Base-by-base conservation (phyloP, 2,888 invertebrate genomes). In the Mythimna albipuncta region DNA sequence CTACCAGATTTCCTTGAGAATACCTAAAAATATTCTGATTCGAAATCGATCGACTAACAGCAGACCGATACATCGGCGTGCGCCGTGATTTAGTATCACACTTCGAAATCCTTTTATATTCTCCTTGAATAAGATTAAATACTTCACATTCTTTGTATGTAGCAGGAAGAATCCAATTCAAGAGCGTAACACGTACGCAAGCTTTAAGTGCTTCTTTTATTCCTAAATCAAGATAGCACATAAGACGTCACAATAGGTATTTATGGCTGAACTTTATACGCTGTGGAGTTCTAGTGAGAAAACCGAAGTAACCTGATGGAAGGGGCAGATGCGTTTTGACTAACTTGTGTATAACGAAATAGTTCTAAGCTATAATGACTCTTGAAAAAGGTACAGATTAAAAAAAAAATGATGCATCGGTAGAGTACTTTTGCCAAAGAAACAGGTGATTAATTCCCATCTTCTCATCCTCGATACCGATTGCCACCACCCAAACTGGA, bases 81-180 rank as follows among this genome's bases (percentile, higher is more conserved):
- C 47, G 26, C 26, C 32, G 64, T 82, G 72, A 79, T 79, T 82
- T 79, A 82, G 78, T 82, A 71, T 50, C 41, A 69, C 64, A 65
- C 26, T 63, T 26, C 16, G 38, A 63, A 82, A 77, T 77, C 59
- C 82, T 81, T 77, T 77, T 79, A 77, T 81, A 79, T 79, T 79
- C 61, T 64, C n/a, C 68, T 65, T 68, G 78, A 77, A 82, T 77
- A 82, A 79, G 82, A 79, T 82, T 77, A 82, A 82, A 82, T 68
- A 68, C 79, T 77, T 65, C 78, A 63, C 67, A 68, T 82, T 77
- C 77, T 64, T 71, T 68, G 62, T 82, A 82, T 65, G 59, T 68
- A 59, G 58, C 41, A 72, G 67, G 78, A 77, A 65, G 72, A 72
- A 77, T 66, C 54, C 59, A 77, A 71, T 79, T 77, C 64, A 64